Evolutionary conservation across 2,888 invertebrate genomes (phyloP).

Genomic region (Microctonus brassicae): DNA sequence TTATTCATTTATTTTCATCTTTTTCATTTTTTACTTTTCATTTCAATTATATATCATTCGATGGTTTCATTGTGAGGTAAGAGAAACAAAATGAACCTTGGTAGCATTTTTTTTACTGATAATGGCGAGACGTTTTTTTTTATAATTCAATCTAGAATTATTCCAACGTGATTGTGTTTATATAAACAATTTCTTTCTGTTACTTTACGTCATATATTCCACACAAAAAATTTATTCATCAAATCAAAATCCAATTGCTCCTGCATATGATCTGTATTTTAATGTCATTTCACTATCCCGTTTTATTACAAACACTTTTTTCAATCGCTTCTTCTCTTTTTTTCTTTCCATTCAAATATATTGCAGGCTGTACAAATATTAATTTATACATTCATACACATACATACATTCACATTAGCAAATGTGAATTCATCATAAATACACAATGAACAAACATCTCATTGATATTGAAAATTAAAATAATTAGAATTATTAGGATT

Average conservation of each 20-base stretch:
- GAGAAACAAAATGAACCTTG: slow-evolving; percentile 6
- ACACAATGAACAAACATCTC: no score
- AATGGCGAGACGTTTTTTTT: background rate
- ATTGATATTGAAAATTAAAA: no score
- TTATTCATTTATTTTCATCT: background rate
- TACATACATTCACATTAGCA: no score
- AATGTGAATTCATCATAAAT: no score
- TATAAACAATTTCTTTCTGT: slow-evolving; percentile 36
- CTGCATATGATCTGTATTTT: slow-evolving; percentile 56
- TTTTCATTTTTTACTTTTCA: slow-evolving; percentile 9
- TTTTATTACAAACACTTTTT: slow-evolving; percentile 7
- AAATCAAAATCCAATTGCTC: no score
- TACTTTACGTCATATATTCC: background rate
- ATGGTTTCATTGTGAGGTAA: slow-evolving; percentile 23
- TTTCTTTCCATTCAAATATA: background rate
- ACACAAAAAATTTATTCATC: background rate
- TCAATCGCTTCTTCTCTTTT: background rate
- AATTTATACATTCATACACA: background rate
- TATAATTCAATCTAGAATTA: slow-evolving; percentile 49
- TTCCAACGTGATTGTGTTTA: slow-evolving; percentile 59
- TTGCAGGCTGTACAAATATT: background rate
- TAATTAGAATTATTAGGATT: no score
- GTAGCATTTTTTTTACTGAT: background rate
- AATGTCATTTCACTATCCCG: slow-evolving; percentile 22
- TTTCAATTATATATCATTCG: slow-evolving; percentile 20